These are phyloP conservation scores for Agrilus planipennis DNA, from an alignment of 1,140 invertebrate genomes.

Conservation along the genomic window DNA sequence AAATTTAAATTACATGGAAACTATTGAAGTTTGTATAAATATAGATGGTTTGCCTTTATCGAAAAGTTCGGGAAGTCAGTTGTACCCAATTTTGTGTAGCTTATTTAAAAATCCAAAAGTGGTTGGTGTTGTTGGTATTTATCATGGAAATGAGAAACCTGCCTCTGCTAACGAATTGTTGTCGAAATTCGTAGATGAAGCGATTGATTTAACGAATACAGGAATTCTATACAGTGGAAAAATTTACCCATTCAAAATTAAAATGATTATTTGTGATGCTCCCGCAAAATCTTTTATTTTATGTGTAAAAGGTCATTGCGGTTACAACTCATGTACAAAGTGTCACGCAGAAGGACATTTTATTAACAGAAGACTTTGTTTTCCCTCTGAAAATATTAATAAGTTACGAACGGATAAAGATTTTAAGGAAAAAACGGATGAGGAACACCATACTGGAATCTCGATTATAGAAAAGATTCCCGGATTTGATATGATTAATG, in stretches of 20 bases:
- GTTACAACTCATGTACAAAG: conserved; percentile 4
- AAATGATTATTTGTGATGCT: conserved; percentile 1
- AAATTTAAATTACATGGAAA: background rate
- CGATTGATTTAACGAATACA: conserved; percentile 1
- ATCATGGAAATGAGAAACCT: conserved; percentile 1
- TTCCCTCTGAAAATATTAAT: background rate
- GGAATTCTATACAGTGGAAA: background rate
- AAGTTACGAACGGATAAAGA: background rate
- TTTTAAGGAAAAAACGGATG: conserved; percentile 1
- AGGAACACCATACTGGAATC: conserved; percentile 10
- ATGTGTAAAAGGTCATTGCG: background rate
- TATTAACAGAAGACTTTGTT: conserved; percentile 3
- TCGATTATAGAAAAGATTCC: conserved; percentile 9
- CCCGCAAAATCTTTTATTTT: background rate
- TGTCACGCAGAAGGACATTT: background rate
- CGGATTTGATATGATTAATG: conserved; percentile 6
- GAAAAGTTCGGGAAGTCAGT: conserved; percentile 6
- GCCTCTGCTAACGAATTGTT: conserved; percentile 1
- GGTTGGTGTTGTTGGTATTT: background rate
- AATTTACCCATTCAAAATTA: background rate
- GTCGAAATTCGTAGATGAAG: conserved; percentile 4
- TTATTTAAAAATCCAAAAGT: background rate
- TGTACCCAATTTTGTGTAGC: conserved; percentile 10
- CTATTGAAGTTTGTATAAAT: conserved; percentile 4
- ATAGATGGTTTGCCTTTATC: conserved; percentile 5